Percentiles rank a stretch among this genome's conserved stretches.
Evolutionary conservation across 92 coral and sea anemone species (phyloP).

Genomic region (Epizoanthus stellaris): DNA sequence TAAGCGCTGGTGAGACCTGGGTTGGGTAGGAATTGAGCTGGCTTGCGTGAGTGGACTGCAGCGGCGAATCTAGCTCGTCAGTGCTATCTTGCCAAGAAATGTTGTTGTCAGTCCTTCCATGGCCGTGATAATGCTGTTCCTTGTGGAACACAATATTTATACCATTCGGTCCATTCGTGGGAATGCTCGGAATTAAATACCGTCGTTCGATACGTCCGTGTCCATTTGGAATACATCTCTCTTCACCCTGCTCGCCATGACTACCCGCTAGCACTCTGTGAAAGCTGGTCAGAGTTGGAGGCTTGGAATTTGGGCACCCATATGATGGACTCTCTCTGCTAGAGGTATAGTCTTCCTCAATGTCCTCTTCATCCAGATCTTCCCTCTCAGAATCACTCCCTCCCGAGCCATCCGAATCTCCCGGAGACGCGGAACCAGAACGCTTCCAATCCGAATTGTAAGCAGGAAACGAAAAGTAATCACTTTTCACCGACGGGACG

Average conservation of each 20-base stretch:
- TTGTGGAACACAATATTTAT: slow-evolving; percentile 69
- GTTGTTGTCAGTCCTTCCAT: slow-evolving; percentile 1
- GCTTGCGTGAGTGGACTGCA: slow-evolving; percentile 3
- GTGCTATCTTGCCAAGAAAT: slow-evolving; percentile 35
- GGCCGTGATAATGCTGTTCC: slow-evolving; percentile 65
- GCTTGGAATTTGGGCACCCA: neutral
- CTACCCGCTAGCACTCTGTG: slow-evolving; percentile 3
- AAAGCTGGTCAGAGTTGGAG: slow-evolving; percentile 18
- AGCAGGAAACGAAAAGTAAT: slow-evolving; percentile 96
- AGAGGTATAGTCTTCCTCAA: slow-evolving; percentile 20
- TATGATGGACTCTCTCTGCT: slow-evolving; percentile 34
- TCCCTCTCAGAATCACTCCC: slow-evolving; percentile 56
- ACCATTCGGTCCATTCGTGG: slow-evolving; percentile 73
- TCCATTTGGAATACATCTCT: slow-evolving; percentile 12
- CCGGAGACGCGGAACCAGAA: slow-evolving; percentile 40
- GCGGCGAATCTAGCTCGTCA: neutral
- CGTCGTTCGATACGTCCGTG: slow-evolving; percentile 18
- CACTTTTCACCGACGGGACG: slow-evolving; percentile 61
- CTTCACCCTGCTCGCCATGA: slow-evolving; percentile 35
- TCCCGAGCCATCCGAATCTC: slow-evolving; percentile 51
- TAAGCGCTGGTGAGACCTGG: slow-evolving; percentile 21
- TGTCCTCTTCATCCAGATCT: slow-evolving; percentile 24
- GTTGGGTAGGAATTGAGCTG: slow-evolving; percentile 31
- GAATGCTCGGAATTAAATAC: slow-evolving; percentile 74
- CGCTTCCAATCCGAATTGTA: slow-evolving; percentile 79